Conservation (phyloP, 2,888 invertebrate species). For the Xylota sylvarum region DNA sequence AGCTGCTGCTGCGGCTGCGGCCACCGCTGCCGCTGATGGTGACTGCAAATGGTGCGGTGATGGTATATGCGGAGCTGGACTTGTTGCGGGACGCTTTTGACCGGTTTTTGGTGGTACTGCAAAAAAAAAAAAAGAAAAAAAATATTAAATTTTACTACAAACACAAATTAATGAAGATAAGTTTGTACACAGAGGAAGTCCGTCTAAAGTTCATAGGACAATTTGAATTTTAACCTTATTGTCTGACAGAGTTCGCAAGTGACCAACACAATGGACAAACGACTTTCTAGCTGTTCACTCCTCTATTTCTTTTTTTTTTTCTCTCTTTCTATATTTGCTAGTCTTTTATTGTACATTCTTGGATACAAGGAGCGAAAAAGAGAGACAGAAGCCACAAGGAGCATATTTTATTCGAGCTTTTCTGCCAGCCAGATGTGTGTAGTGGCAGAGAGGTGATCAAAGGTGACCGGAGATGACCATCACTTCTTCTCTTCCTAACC, state of each 20-base stretch:
- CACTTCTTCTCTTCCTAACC: not conserved
- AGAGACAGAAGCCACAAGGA: not conserved
- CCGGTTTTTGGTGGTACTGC: slow-evolving; percentile 84
- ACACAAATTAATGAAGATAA: not conserved
- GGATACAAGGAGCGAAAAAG: not conserved
- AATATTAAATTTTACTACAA: slow-evolving; percentile 9
- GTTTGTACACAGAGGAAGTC: not conserved
- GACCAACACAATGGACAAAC: not conserved
- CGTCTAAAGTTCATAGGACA: slow-evolving; percentile 27
- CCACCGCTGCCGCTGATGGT: slow-evolving; percentile 79
- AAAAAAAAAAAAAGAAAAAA: slow-evolving; percentile 68
- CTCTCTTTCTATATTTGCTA: not conserved
- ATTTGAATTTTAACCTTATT: slow-evolving; percentile 21
- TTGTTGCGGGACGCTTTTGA: slow-evolving; percentile 84
- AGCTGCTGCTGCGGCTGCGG: slow-evolving; percentile 75
- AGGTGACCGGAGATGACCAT: slow-evolving; percentile 37
- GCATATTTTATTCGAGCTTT: slow-evolving; percentile 21
- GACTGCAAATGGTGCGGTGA: slow-evolving; percentile 84
- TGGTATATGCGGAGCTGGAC: slow-evolving; percentile 84
- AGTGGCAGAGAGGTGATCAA: slow-evolving; percentile 26
- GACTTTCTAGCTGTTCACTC: slow-evolving; percentile 1
- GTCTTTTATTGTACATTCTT: too few relatives aligned
- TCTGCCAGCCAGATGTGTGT: slow-evolving; percentile 15
- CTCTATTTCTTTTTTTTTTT: not conserved
- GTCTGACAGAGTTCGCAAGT: not conserved